Evolutionary conservation across 2,113 vertebrate genomes (phyloP).

Genomic region (Microcebus lehilahytsara): DNA sequence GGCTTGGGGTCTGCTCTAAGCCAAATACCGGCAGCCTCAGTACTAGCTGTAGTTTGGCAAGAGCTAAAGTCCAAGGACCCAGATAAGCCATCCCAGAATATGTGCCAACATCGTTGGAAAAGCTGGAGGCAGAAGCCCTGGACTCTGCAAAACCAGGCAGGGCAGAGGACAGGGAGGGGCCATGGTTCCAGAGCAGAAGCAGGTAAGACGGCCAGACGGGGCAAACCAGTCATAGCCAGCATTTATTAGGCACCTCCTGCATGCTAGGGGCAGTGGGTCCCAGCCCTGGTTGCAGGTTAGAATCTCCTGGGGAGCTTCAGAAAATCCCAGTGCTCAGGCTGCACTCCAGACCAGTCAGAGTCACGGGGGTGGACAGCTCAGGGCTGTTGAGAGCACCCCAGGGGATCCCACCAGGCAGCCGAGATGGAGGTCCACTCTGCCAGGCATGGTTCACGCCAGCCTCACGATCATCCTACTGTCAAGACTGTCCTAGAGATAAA

Average conservation of each 20-base stretch:
- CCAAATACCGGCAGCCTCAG: background rate
- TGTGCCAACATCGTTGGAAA: background rate
- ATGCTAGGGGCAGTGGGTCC: background rate
- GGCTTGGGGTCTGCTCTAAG: background rate
- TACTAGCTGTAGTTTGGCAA: background rate
- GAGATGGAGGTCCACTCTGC: background rate
- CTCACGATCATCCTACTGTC: background rate
- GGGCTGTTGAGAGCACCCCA: background rate
- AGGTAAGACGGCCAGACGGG: background rate
- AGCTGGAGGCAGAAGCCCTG: background rate
- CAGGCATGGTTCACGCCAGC: no score
- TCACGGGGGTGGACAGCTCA: accelerated
- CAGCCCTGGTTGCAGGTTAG: background rate
- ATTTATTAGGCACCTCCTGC: background rate
- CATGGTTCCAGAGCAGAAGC: background rate
- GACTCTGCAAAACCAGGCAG: background rate
- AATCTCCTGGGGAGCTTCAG: background rate
- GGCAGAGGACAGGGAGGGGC: no score
- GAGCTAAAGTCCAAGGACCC: background rate
- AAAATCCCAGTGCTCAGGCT: background rate
- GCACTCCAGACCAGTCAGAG: background rate
- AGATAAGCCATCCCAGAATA: background rate
- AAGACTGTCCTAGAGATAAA: background rate
- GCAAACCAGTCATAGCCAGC: background rate
- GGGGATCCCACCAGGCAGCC: accelerated